Percentiles rank a stretch among this genome's conserved stretches.
These are phyloP conservation scores for Calonectris borealis DNA, from an alignment of 2,113 vertebrate species.

Conservation along the genomic window DNA sequence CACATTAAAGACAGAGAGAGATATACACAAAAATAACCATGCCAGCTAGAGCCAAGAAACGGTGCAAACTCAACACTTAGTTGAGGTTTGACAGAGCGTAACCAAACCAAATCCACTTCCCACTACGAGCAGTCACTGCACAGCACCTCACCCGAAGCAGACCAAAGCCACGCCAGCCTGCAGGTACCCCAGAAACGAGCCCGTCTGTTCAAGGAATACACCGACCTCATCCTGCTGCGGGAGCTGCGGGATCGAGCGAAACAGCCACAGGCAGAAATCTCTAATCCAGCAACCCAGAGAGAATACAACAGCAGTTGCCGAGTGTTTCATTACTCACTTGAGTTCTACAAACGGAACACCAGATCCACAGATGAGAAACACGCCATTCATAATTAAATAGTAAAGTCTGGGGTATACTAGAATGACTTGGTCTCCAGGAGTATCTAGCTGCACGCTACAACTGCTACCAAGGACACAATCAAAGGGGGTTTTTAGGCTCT, in stretches of 20 bases:
- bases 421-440: neutral
- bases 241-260: neutral
- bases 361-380: neutral
- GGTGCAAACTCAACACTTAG: neutral
- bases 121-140: neutral
- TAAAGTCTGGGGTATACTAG: neutral
- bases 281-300: neutral
- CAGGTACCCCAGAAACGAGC: neutral
- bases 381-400: neutral
- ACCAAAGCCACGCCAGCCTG: neutral
- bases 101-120: neutral
- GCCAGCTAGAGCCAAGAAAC: neutral
- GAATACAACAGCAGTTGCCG: neutral
- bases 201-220: fast-evolving
- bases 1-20: neutral
- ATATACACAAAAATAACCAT: neutral
- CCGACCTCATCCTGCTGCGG: fast-evolving
- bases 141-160: fast-evolving
- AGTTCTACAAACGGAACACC: neutral
- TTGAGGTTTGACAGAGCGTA: neutral
- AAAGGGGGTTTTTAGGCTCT: neutral
- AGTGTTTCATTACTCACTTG: neutral
- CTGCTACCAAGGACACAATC: neutral
- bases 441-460: neutral
- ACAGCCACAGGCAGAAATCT: neutral